These are phyloP conservation scores for Melieria omissa DNA, from an alignment of 2,888 invertebrate genomes.

Conservation along the genomic window DNA sequence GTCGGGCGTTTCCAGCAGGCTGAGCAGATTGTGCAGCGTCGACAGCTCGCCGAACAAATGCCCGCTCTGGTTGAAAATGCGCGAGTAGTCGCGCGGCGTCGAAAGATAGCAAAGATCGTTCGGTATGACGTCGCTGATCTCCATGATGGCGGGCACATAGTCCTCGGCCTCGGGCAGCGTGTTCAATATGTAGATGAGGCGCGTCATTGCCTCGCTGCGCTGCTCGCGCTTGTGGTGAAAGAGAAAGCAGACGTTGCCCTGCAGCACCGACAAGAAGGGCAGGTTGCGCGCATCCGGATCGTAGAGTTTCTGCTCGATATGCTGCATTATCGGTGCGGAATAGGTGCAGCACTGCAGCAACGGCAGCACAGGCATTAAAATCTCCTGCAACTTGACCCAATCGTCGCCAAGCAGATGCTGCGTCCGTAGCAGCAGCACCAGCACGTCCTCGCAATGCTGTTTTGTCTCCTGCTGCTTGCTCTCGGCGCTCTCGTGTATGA, in stretches of 20 bases:
- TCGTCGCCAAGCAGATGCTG: slow-evolving; percentile 47
- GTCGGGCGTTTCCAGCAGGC: slow-evolving; percentile 54
- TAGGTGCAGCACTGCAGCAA: slow-evolving; percentile 52
- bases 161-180: slow-evolving; percentile 44
- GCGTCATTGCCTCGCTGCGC: slow-evolving; percentile 54
- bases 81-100: slow-evolving; percentile 49
- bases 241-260: slow-evolving; percentile 58
- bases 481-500: slow-evolving; percentile 51
- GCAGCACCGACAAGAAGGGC: slow-evolving; percentile 49
- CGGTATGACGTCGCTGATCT: slow-evolving; percentile 52
- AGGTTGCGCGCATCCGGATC: slow-evolving; percentile 55
- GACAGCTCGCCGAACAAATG: slow-evolving; percentile 20
- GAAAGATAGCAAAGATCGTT: slow-evolving; percentile 55
- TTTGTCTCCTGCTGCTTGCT: slow-evolving; percentile 41
- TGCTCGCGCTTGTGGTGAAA: slow-evolving; percentile 50
- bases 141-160: slow-evolving; percentile 50
- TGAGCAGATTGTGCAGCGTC: slow-evolving; percentile 53
- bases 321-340: slow-evolving; percentile 45
- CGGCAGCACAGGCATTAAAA: slow-evolving; percentile 55
- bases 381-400: slow-evolving; percentile 49
- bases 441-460: slow-evolving; percentile 53
- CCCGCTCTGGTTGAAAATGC: slow-evolving; percentile 50
- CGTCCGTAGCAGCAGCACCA: slow-evolving; percentile 57
- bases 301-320: slow-evolving; percentile 48
- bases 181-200: slow-evolving; percentile 54